Base-by-base conservation (phyloP, 1,140 invertebrate species). In the Catajapyx aquilonaris region DNA sequence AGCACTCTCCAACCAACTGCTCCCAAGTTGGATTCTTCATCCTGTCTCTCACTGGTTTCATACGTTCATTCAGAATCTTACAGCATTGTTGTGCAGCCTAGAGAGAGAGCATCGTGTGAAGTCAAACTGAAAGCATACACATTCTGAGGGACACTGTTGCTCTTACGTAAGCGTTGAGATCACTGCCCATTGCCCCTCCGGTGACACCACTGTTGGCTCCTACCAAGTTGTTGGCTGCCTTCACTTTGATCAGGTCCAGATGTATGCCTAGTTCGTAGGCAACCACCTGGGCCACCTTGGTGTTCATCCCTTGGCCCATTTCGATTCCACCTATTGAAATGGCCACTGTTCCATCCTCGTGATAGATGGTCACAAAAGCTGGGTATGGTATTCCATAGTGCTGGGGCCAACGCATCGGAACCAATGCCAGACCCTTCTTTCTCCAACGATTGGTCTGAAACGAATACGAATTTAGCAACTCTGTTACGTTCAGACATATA, bases 221-320 rank as follows among this genome's bases (percentile, higher is more conserved):
- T 34, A 62, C 65, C 16, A 77, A 53, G 50, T 55, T 70, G 30
- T 64, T 65, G 16, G 59, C 69, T 10, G 76, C 66, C 52, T 79
- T 77, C 0, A 84, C 61, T 20, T 51, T 63, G 1, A 86, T 55
- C 52, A 69, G 62, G 0, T 72, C 64, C 32, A 86, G 40, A 15
- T 76, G 69, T 31, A 87, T 70, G 5, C 72, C 74, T 3, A 88
- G 52, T 1, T 62, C 66, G 48, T 77, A 65, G 1, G 81, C 80
- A 40, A 68, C 76, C 2, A 78, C 71, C 65, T 87, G 81, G n/a
- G 72, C 71, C 9, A 71, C 65, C 74, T 83, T 73, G 0, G 69
- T 72, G 41, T 73, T 80, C 32, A 87, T 69, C 2, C 84, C 83
- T 63, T 87, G 83, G 7, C 83, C 84, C 57, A 76, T 76, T 66